A percentile compares a stretch with the other conserved stretches of the same genome.
phyloP scores from a whole-genome alignment of 2,888 invertebrate species.

The Amorpha juglandis region DNA sequence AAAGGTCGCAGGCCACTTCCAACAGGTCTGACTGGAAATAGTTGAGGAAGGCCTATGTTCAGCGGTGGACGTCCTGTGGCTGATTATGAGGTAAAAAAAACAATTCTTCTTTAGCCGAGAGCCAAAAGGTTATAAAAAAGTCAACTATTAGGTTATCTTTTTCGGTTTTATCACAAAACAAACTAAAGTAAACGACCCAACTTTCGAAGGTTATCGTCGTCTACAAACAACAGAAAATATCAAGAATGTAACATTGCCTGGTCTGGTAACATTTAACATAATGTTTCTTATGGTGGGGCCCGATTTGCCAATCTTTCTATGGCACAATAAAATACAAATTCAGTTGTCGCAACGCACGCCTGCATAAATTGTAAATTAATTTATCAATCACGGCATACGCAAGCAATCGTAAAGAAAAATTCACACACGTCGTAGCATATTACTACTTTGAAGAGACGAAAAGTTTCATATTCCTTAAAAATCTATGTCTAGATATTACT shows the following conservation, averaged over 20 bases:
- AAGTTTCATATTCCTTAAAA: no score
- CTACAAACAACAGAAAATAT: not conserved
- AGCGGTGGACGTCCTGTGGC: no score
- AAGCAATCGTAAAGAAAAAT: no score
- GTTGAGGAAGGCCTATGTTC: no score
- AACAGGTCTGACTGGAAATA: no score
- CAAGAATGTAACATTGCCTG: not conserved
- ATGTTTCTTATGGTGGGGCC: not conserved
- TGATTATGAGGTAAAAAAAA: no score
- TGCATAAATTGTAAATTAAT: not conserved
- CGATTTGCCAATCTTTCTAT: not conserved
- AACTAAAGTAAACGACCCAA: not conserved
- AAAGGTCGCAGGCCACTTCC: no score
- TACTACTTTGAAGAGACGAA: not conserved
- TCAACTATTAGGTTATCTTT: not conserved
- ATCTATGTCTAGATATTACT: no score
- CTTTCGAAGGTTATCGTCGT: not conserved
- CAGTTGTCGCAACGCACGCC: not conserved
- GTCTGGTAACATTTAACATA: not conserved
- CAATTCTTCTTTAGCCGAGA: not conserved
- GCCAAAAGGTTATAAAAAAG: not conserved
- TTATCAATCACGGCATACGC: not conserved
- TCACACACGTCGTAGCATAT: no score
- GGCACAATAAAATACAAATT: not conserved
- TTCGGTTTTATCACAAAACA: not conserved